phyloP scores from a whole-genome alignment of 1,140 invertebrate genomes.

The Pomacea maculata region DNA sequence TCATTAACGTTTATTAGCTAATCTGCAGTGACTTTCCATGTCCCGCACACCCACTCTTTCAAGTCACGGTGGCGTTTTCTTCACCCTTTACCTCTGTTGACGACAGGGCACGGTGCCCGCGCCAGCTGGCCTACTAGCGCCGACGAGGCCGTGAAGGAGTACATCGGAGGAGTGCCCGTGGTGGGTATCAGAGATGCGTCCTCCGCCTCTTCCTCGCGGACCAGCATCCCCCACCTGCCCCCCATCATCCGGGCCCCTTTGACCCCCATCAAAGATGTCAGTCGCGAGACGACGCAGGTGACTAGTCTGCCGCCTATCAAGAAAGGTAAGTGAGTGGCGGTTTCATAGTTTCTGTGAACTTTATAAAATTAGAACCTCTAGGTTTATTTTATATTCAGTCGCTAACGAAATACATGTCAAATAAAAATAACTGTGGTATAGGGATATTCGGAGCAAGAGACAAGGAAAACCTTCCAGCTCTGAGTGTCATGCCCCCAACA shows the following conservation, averaged over 20 bases:
- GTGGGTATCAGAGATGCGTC: conserved; percentile 28
- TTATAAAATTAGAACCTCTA: too few relatives aligned
- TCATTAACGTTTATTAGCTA: too few relatives aligned
- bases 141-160: conserved; percentile 35
- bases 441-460: too few relatives aligned
- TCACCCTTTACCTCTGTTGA: not conserved
- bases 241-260: conserved; percentile 37
- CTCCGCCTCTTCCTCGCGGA: conserved; percentile 19
- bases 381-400: too few relatives aligned
- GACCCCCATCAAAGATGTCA: conserved; percentile 53
- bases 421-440: too few relatives aligned
- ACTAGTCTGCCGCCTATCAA: conserved; percentile 45
- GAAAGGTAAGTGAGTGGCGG: conserved; percentile 18
- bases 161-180: conserved; percentile 41
- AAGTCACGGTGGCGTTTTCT: not conserved
- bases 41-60: too few relatives aligned
- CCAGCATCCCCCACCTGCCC: conserved; percentile 38
- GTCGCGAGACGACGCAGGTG: conserved; percentile 49
- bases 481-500: conserved; percentile 44
- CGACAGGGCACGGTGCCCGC: conserved; percentile 7
- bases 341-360: too few relatives aligned
- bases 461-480: conserved; percentile 26
- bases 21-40: too few relatives aligned
- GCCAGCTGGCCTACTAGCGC: conserved; percentile 18
- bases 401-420: too few relatives aligned